phyloP scores from a whole-genome alignment of 2,888 invertebrate genomes.

The Stenodera caucasica region DNA sequence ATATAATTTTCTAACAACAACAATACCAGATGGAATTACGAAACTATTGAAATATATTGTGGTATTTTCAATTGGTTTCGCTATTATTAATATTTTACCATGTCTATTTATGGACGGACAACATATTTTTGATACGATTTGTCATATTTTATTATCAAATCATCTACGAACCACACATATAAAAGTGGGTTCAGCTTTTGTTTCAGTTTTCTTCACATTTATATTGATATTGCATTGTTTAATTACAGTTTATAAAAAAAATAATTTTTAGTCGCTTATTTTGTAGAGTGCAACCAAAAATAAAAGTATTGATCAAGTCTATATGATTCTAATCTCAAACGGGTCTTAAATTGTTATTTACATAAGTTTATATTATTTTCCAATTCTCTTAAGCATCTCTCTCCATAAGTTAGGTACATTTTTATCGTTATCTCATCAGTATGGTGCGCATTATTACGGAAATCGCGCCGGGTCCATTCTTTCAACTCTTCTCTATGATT shows the following conservation, averaged over 20 bases:
- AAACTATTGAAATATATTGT: constrained; percentile 79
- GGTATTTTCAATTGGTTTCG: constrained; percentile 87
- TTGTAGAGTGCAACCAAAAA: no score
- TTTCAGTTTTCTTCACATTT: constrained; percentile 71
- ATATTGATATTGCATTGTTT: constrained; percentile 59
- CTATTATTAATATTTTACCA: constrained; percentile 87
- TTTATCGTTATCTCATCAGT: constrained; percentile 75
- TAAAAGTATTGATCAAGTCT: no score
- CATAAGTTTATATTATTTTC: constrained; percentile 66
- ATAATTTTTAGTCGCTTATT: constrained; percentile 5
- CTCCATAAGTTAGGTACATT: constrained; percentile 70
- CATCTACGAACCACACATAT: constrained; percentile 45
- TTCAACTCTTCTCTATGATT: constrained; percentile 65
- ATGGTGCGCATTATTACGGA: constrained; percentile 69
- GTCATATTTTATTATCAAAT: constrained; percentile 46
- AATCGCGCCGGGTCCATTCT: constrained; percentile 75
- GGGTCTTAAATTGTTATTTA: constrained; percentile 51
- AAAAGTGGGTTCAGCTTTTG: constrained; percentile 63
- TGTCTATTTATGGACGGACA: constrained; percentile 94
- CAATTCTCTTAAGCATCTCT: constrained; percentile 69
- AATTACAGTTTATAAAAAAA: constrained; percentile 15
- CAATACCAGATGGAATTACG: constrained; percentile 69
- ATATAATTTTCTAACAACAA: constrained; percentile 62
- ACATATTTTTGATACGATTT: constrained; percentile 75
- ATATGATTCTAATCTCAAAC: no score